Evolutionary conservation across 1,140 invertebrate species (phyloP).

Genomic region (Chlorops oryzae): DNA sequence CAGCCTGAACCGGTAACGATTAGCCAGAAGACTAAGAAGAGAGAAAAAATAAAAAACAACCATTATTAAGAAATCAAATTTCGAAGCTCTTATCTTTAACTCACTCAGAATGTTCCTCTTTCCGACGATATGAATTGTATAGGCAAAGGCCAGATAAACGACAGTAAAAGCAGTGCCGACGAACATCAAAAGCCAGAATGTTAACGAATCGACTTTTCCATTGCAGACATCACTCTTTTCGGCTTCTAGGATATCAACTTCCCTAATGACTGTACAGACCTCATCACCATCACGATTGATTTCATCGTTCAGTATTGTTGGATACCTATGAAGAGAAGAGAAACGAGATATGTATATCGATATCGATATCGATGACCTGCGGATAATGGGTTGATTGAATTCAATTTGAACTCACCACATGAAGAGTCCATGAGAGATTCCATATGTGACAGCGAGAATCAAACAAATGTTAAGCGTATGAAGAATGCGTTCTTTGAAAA

Average conservation of each 20-base stretch:
- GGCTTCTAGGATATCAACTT: conserved; percentile 1
- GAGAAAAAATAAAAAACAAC: not conserved
- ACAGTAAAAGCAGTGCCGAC: conserved; percentile 32
- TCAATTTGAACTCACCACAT: conserved; percentile 47
- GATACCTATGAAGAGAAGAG: conserved; percentile 21
- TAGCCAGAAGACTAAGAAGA: conserved; percentile 31
- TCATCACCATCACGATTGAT: conserved; percentile 7
- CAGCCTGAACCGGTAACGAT: conserved; percentile 20
- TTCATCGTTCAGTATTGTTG: conserved; percentile 37
- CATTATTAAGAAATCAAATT: not conserved
- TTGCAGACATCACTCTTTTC: conserved; percentile 12
- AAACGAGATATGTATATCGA: no score
- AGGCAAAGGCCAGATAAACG: conserved; percentile 38
- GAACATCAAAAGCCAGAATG: conserved; percentile 29
- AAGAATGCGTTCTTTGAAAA: conserved; percentile 48
- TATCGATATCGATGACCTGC: no score
- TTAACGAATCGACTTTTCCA: conserved; percentile 17
- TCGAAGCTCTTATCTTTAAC: conserved; percentile 8
- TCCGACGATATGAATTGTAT: conserved; percentile 33
- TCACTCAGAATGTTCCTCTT: conserved; percentile 39
- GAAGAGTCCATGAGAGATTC: conserved; percentile 46
- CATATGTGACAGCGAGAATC: conserved; percentile 52
- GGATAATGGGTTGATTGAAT: not conserved
- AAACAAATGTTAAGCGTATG: conserved; percentile 55
- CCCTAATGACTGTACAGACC: conserved; percentile 25